Evolutionary conservation across 2,113 vertebrate species (phyloP), one percentile per base, ranked within the genome.

Genomic region (Synchiropus splendidus): DNA sequence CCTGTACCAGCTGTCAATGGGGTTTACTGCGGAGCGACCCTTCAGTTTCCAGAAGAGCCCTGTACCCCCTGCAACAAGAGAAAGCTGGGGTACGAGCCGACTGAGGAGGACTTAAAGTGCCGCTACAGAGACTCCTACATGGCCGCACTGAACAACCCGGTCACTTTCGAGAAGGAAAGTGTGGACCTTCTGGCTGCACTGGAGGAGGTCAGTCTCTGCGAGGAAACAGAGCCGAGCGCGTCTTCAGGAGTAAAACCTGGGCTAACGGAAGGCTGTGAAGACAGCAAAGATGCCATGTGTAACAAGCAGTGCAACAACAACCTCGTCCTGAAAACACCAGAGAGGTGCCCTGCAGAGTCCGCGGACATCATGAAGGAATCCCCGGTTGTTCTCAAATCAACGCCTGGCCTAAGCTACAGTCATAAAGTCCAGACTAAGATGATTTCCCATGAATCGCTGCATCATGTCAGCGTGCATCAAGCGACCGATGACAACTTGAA

Each of bases 91-190:
- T 67, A 38, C 10, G 77, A 86, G 30, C 49, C 17, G 1, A 54
- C 44, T 14, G 46, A 56, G 2, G 75, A 77, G 0, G 55, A 84
- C 39, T 39, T 80, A 1, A 88, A 85, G 33, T 76, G 65, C 46
- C 80, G 83, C 41, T 85, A 86, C 16, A 86, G 81, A 1, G 84
- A 92, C 27, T 90, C 90, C 1, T 88, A 89, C 32, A 14, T 88
- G 48, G 85, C 71, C 0, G 83, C 86, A 1, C 75, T 87, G 12
- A 81, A 81, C 67, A 89, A 89, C 54, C 87, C 89, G 0, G 78
- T 85, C 4, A 56, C 59, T 41, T 85, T 88, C 1, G 76, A 81
- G 45, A 81, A 77, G 1, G 78, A 77, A 6, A 72, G 72, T 4
- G 72, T 74, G 5, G 74, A 77, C 16, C 60, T 71, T 54, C 51